phyloP scores from a whole-genome alignment of 2,888 invertebrate genomes.

The Pasiphila rectangulata region DNA sequence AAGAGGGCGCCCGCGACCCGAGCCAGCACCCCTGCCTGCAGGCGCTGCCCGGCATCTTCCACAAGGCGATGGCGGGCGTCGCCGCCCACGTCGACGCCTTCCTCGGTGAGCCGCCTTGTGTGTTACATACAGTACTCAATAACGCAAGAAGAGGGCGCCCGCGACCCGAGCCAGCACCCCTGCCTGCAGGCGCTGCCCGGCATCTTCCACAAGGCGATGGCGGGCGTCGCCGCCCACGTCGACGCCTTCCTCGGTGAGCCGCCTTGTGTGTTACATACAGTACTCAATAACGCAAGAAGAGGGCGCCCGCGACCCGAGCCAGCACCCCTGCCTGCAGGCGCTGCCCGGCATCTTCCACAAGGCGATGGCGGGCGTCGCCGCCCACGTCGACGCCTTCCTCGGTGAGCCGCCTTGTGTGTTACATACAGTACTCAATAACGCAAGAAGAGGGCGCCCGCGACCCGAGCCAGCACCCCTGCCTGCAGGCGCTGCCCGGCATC shows the following conservation, averaged over 20 bases:
- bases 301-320: conserved; percentile 90
- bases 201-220: conserved; percentile 96
- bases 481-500: conserved; percentile 90
- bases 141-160: conserved; percentile 85
- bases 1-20: conserved; percentile 89
- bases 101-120: conserved; percentile 91
- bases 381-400: conserved; percentile 96
- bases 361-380: conserved; percentile 95
- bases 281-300: conserved; percentile 90
- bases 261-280: too few relatives aligned
- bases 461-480: conserved; percentile 94
- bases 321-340: conserved; percentile 91
- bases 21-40: conserved; percentile 94
- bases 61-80: conserved; percentile 95
- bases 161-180: conserved; percentile 95
- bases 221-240: conserved; percentile 94
- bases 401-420: too few relatives aligned
- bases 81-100: conserved; percentile 97
- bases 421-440: conserved; percentile 90
- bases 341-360: conserved; percentile 95
- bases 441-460: conserved; percentile 88
- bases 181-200: conserved; percentile 90
- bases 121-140: conserved; percentile 93
- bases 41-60: conserved; percentile 92
- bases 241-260: conserved; percentile 95